Base-by-base conservation (phyloP, 2,888 invertebrate genomes). In the Spicauda simplicius region DNA sequence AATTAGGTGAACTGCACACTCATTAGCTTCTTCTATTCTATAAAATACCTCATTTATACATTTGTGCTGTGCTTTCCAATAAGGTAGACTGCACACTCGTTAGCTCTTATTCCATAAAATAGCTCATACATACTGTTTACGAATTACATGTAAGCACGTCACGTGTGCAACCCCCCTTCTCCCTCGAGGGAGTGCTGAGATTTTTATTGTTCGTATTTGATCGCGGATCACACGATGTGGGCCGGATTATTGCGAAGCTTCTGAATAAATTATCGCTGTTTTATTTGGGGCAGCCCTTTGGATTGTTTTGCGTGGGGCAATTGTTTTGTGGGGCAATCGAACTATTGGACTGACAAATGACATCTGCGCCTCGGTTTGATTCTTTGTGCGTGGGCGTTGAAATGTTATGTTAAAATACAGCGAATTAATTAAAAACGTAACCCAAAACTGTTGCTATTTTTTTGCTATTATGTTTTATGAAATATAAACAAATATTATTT, bases 181-280 rank as follows among this genome's bases (percentile, higher is more conserved):
- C 75, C 73, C 74, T 68, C 71, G 74, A 61, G 76, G 71, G 78
- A 83, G 81, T 81, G 79, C 77, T 58, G 83, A 82, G 86, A 89
- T 90, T 90, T 87, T 85, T 83, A 87, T 89, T 90, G 83, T 85
- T 77, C 84, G 71, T 79, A 79, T 83, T 80, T 80, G 83, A 84
- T 82, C 80, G 77, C 78, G 73, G 77, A 78, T 79, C 80, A 77
- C 78, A 73, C 72, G 72, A 75, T 75, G 71, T 73, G 74, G 74
- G 68, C 71, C 73, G 83, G 87, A 86, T 89, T 88, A 89, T 80
- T 72, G 70, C 72, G 76, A 76, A 71, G 76, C 78, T 77, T 75
- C 80, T 80, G 87, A 85, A 89, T 86, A 87, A 80, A 86, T 88
- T 85, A 89, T 84, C 76, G 79, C 69, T 77, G 77, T 86, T 87